A percentile compares a stretch with the other conserved stretches of the same genome.
phyloP scores from a whole-genome alignment of 2,113 vertebrate species.

The Anser cygnoides region DNA sequence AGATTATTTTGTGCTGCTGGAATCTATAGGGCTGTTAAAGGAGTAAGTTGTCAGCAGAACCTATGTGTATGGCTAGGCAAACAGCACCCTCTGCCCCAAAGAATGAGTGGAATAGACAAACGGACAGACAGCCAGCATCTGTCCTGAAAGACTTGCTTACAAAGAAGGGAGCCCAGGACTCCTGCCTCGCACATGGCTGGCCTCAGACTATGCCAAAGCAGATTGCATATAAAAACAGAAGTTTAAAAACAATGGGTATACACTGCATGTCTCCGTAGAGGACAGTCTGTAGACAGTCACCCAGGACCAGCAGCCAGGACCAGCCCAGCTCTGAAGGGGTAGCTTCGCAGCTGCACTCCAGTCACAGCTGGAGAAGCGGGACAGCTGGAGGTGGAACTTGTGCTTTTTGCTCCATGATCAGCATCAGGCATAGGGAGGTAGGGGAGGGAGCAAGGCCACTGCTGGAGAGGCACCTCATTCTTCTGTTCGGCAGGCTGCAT shows the following conservation, averaged over 20 bases:
- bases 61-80: not conserved
- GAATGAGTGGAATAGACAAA: not conserved
- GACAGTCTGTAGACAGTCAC: not conserved
- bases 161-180: not conserved
- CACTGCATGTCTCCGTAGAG: not conserved
- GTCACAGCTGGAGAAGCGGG: not conserved
- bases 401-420: conserved; percentile 14
- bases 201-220: conserved; percentile 18
- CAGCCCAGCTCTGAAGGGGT: not conserved
- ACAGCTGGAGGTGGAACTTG: not conserved
- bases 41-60: not conserved
- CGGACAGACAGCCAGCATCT: conserved; percentile 33
- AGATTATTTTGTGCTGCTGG: not conserved
- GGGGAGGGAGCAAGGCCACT: not conserved
- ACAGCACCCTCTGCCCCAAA: conserved; percentile 47
- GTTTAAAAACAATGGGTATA: not conserved
- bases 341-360: not conserved
- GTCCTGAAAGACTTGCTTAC: not conserved
- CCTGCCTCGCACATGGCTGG: not conserved
- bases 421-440: not conserved
- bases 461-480: not conserved
- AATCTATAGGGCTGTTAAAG: not conserved
- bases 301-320: not conserved
- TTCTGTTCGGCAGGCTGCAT: not conserved
- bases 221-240: conserved; percentile 7